A percentile compares a stretch with the other conserved stretches of the same genome.
Conservation (phyloP, 2,888 invertebrate species). For the Volucella zonaria region DNA sequence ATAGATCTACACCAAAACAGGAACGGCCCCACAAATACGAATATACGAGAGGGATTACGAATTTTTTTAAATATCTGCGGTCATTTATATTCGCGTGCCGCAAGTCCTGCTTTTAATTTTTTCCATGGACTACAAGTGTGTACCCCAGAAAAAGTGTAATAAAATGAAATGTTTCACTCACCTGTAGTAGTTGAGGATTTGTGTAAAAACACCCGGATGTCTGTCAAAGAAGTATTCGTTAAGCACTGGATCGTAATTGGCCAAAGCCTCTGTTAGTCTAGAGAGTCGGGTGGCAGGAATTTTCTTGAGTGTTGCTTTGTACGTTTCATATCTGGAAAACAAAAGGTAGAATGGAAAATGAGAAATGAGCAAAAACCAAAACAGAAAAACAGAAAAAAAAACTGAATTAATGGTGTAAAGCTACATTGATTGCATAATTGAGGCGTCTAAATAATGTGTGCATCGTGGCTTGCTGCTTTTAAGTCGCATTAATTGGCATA, state of each 20-base stretch:
- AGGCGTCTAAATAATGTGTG: conserved; percentile 38
- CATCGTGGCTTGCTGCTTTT: conserved; percentile 37
- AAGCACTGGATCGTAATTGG: conserved; percentile 94
- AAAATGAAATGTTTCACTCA: conserved; percentile 78
- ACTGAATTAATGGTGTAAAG: conserved; percentile 16
- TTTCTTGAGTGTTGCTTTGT: conserved; percentile 92
- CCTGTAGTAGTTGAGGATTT: conserved; percentile 94
- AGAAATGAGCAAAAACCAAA: conserved; percentile 11
- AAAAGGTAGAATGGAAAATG: conserved; percentile 12
- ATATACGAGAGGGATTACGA: too few species aligned
- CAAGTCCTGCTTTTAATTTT: too few species aligned
- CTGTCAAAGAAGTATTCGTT: conserved; percentile 95
- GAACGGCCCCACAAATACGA: too few species aligned
- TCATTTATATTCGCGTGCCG: too few species aligned
- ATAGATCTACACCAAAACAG: neutral
- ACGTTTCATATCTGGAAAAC: conserved; percentile 86
- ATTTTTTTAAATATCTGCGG: too few species aligned
- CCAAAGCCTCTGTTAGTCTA: conserved; percentile 91
- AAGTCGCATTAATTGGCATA: conserved; percentile 42
- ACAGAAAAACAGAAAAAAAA: conserved; percentile 3
- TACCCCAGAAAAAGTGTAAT: neutral
- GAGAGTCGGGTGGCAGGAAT: conserved; percentile 94
- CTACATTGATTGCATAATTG: conserved; percentile 42
- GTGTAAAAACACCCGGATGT: conserved; percentile 95
- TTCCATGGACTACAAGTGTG: neutral